Conservation (phyloP, 1,140 invertebrate genomes). For the Acromyrmex heyeri region DNA sequence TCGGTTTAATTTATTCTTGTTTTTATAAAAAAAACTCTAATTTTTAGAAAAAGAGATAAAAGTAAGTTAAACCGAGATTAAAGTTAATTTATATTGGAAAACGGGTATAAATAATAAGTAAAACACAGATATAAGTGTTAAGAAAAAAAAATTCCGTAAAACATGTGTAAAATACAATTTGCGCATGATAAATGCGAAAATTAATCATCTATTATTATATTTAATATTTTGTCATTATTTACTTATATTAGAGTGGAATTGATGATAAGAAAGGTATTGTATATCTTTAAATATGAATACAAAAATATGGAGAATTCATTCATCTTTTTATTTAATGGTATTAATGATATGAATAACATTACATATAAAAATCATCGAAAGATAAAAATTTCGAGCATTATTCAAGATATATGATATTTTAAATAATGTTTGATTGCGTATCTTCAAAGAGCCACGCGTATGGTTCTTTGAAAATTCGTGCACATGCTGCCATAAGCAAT, state of each 20-base stretch:
- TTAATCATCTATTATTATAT: not conserved
- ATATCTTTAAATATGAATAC: not conserved
- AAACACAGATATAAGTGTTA: not conserved
- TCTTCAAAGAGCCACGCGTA: not conserved
- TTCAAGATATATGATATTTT: not conserved
- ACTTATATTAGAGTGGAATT: not conserved
- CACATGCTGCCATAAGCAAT: not conserved
- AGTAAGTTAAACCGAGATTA: too few species aligned
- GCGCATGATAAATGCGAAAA: not conserved
- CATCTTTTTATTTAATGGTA: conserved; percentile 14
- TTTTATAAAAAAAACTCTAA: too few species aligned
- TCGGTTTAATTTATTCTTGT: too few species aligned
- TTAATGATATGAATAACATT: not conserved
- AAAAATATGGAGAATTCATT: not conserved
- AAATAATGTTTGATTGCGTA: not conserved
- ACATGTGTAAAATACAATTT: not conserved
- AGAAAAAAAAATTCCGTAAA: not conserved
- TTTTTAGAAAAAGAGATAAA: too few species aligned
- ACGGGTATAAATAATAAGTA: not conserved
- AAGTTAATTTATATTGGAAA: too few species aligned
- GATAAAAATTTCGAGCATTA: not conserved
- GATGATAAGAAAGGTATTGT: not conserved
- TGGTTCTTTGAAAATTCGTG: not conserved
- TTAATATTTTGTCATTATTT: not conserved
- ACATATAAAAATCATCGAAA: conserved; percentile 1